A percentile compares a stretch with the other conserved stretches of the same genome.
These are phyloP conservation scores for Semaprochilodus insignis DNA, from an alignment of 2,797 vertebrate genomes.

Conservation along the genomic window DNA sequence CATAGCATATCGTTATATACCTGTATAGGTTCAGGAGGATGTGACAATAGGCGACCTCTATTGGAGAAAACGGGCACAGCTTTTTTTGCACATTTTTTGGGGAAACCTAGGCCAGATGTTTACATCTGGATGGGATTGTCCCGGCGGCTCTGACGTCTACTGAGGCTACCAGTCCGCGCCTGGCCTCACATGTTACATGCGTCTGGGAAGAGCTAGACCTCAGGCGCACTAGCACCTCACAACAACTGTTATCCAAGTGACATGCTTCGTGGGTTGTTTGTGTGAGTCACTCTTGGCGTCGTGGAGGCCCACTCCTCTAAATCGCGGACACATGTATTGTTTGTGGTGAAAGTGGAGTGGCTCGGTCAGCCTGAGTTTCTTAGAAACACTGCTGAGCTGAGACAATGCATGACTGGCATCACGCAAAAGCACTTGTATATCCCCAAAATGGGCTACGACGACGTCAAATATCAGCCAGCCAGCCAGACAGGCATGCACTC, in stretches of 20 bases:
- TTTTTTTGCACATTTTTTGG: slow-evolving; percentile 21
- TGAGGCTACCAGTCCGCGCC: not conserved
- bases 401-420: slow-evolving; percentile 39
- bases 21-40: not conserved
- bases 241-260: not conserved
- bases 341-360: not conserved
- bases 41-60: slow-evolving; percentile 56
- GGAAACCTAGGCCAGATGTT: slow-evolving; percentile 53
- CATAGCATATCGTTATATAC: too few relatives aligned
- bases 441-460: not conserved
- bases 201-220: not conserved
- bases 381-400: not conserved
- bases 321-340: not conserved
- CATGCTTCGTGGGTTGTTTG: not conserved
- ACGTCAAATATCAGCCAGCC: slow-evolving; percentile 11
- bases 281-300: not conserved
- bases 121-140: slow-evolving; percentile 44
- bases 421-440: not conserved
- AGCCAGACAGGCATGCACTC: not conserved
- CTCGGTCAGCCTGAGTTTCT: not conserved
- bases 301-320: not conserved
- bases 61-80: slow-evolving; percentile 29
- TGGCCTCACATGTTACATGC: not conserved
- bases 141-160: slow-evolving; percentile 18
- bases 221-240: not conserved